Evolutionary conservation across 2,113 vertebrate species (phyloP).

Genomic region (Xyliphius kryptos): DNA sequence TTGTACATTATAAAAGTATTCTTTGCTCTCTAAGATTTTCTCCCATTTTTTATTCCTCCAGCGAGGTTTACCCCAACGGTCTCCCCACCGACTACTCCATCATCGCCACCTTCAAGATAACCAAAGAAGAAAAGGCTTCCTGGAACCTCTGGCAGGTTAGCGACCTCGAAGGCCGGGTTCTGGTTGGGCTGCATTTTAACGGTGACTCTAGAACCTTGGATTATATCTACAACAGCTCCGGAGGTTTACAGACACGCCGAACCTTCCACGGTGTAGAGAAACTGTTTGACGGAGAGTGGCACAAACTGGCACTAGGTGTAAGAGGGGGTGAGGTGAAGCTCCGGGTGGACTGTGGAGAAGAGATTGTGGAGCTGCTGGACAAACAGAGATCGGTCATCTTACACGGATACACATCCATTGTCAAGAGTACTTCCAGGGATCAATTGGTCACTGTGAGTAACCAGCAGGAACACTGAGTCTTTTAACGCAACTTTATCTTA

Average conservation of each 20-base stretch:
- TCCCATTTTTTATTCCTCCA: no score
- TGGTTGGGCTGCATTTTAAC: constrained; percentile 56
- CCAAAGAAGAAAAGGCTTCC: constrained; percentile 46
- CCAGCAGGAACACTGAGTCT: no score
- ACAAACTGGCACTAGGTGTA: constrained; percentile 62
- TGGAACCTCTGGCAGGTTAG: constrained; percentile 71
- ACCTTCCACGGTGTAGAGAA: constrained; percentile 53
- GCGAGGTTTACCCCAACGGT: constrained; percentile 58
- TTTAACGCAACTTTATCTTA: no score
- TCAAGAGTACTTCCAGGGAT: constrained; percentile 53
- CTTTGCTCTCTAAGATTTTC: no score
- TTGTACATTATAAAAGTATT: no score
- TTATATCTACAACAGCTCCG: constrained; percentile 53
- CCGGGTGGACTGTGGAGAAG: constrained; percentile 59
- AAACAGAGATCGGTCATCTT: constrained; percentile 45
- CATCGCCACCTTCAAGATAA: constrained; percentile 62
- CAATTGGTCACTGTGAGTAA: constrained; percentile 52
- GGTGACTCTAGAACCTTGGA: constrained; percentile 50
- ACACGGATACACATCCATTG: constrained; percentile 52
- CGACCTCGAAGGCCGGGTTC: constrained; percentile 51
- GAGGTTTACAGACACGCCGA: constrained; percentile 47
- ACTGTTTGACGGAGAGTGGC: constrained; percentile 63
- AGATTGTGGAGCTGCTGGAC: constrained; percentile 44
- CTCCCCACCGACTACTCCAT: constrained; percentile 63
- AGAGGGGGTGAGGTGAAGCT: constrained; percentile 56